Evolutionary conservation across 1,140 invertebrate genomes (phyloP), one percentile per base, ranked within the genome.

Genomic region (Halictus rubicundus): DNA sequence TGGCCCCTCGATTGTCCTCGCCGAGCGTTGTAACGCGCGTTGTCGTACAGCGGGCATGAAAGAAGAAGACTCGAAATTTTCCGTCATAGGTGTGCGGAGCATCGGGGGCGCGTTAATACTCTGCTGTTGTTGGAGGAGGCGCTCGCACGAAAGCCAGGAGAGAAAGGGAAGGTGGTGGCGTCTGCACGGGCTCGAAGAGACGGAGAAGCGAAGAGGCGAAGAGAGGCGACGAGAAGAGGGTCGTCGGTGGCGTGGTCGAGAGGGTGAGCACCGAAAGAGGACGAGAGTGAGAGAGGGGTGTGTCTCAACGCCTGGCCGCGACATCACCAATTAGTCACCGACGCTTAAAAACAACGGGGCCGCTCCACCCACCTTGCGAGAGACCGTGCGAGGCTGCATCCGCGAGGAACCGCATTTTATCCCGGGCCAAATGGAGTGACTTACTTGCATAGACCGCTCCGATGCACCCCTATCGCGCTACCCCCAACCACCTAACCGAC

Each of bases 291-390:
- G 83, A 82, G 85, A 84, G 86, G 89, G 90, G 91, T 90, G 90
- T 89, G 88, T 89, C 87, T 90, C 88, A 88, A 92, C 88, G 92
- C 91, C 92, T 93, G 92, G 89, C 91, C 89, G 86, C 92, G 92
- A 93, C 92, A 92, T 92, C 89, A 88, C 89, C 92, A 92, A 93
- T 93, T 92, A 92, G 92, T 93, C 89, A 92, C 88, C 88, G 86
- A 90, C 91, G 91, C 91, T 93, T 92, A 92, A 93, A 93, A 93
- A 92, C 92, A 91, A 87, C 88, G 87, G 88, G 89, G 85, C 87
- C 81, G 88, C 85, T 88, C 87, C 84, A 87, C 80, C 84, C 71
- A 90, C 77, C 83, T 87, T 85, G 83, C 84, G 82, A 80, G 82
- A 80, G 64, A 81, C 73, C 83, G 42, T 14, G 83, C 76, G 71